Evolutionary conservation across 2,113 vertebrate genomes (phyloP).

Genomic region (Ancistrus triradiatus): DNA sequence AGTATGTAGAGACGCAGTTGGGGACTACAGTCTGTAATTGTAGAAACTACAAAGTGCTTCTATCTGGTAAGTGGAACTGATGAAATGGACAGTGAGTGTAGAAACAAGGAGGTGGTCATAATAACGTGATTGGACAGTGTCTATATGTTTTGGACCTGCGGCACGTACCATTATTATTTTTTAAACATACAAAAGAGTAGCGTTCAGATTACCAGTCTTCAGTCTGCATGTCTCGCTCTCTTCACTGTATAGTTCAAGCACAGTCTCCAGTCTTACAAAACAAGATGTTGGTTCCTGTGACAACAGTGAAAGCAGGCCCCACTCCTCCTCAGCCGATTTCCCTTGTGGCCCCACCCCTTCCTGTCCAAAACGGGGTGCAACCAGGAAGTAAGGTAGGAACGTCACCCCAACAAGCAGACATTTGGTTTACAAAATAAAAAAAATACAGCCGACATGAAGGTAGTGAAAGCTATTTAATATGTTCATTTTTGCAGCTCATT

Average conservation of each 20-base stretch:
- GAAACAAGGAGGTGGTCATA: too few species aligned
- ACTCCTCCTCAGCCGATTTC: constrained; percentile 78
- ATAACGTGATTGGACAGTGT: too few species aligned
- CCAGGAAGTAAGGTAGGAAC: constrained; percentile 77
- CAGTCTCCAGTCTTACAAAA: constrained; percentile 77
- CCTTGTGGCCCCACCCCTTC: constrained; percentile 78
- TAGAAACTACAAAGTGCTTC: too few species aligned
- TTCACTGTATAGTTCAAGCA: constrained; percentile 68
- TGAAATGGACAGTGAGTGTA: too few species aligned
- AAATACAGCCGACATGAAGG: neutral
- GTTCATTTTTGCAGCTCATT: constrained; percentile 72
- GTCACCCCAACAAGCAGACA: neutral
- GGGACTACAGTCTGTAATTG: too few species aligned
- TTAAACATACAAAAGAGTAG: too few species aligned
- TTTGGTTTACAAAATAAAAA: neutral
- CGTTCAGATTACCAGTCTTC: too few species aligned
- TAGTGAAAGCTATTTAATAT: too few species aligned
- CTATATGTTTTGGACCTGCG: too few species aligned
- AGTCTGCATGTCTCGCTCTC: constrained; percentile 12
- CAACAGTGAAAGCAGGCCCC: constrained; percentile 73
- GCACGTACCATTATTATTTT: too few species aligned
- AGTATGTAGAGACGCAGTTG: too few species aligned
- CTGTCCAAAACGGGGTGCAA: constrained; percentile 79
- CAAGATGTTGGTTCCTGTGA: constrained; percentile 86
- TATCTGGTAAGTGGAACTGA: too few species aligned